phyloP scores from a whole-genome alignment of 2,888 invertebrate species.

The Nycteola revayana region DNA sequence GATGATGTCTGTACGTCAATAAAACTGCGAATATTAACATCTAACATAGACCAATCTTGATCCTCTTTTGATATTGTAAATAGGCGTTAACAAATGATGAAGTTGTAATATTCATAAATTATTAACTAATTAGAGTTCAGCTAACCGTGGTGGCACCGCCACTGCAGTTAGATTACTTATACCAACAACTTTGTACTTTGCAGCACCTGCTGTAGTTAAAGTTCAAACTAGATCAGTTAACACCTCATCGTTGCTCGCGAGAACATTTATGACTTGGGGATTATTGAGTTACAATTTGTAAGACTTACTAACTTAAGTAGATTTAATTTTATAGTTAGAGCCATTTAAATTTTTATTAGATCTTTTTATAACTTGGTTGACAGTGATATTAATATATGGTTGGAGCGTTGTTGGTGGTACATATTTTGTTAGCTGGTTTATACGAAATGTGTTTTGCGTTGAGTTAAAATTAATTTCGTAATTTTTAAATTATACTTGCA shows the following conservation, averaged over 20 bases:
- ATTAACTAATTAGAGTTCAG: slow-evolving; percentile 34
- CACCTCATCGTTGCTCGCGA: slow-evolving; percentile 55
- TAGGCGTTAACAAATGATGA: slow-evolving; percentile 20
- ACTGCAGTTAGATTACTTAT: slow-evolving; percentile 52
- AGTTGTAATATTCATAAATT: slow-evolving; percentile 33
- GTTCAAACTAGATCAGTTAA: slow-evolving; percentile 67
- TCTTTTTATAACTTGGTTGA: background rate
- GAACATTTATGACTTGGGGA: slow-evolving; percentile 56
- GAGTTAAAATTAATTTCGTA: too few relatives aligned
- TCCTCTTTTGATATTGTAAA: slow-evolving; percentile 10
- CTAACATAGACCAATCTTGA: slow-evolving; percentile 8
- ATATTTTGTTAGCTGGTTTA: too few relatives aligned
- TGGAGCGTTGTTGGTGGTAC: too few relatives aligned
- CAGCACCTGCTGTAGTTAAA: slow-evolving; percentile 53
- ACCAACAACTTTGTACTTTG: slow-evolving; percentile 49
- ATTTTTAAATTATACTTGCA: too few relatives aligned
- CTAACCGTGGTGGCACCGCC: slow-evolving; percentile 33
- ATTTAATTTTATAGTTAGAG: slow-evolving; percentile 17
- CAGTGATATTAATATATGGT: too few relatives aligned
- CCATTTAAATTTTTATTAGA: slow-evolving; percentile 14
- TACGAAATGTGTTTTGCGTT: too few relatives aligned
- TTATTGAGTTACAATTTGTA: slow-evolving; percentile 49
- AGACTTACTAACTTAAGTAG: slow-evolving; percentile 27
- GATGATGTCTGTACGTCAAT: too few relatives aligned
- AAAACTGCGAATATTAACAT: too few relatives aligned